phyloP scores from a whole-genome alignment of 2,888 invertebrate genomes.

The Lithophane leautieri region DNA sequence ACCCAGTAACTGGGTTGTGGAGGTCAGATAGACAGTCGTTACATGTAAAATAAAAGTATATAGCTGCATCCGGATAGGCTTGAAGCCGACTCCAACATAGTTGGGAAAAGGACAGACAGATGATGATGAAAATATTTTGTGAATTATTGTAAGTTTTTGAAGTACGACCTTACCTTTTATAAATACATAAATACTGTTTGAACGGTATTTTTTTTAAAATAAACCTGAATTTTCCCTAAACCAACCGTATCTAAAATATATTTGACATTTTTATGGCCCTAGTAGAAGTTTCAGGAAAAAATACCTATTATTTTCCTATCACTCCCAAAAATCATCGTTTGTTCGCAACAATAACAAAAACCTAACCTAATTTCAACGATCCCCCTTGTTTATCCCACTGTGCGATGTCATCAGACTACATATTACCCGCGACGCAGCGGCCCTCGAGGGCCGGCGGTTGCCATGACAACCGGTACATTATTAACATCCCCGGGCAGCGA shows the following conservation, averaged over 20 bases:
- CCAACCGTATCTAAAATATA: neutral
- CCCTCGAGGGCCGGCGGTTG: constrained; percentile 64
- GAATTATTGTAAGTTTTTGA: neutral
- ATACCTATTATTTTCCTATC: neutral
- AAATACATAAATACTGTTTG: neutral
- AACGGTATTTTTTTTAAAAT: neutral
- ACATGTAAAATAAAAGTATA: neutral
- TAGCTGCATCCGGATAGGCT: neutral
- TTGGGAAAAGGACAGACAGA: too few relatives aligned
- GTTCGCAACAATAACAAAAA: constrained; percentile 47
- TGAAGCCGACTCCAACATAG: neutral
- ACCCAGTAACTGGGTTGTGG: neutral
- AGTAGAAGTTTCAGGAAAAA: neutral
- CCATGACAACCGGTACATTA: constrained; percentile 68
- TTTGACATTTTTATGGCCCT: neutral
- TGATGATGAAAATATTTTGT: too few relatives aligned
- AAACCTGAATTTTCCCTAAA: neutral
- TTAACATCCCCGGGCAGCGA: constrained; percentile 59
- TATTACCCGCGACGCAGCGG: constrained; percentile 41
- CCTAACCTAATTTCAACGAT: constrained; percentile 43
- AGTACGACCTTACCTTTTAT: neutral
- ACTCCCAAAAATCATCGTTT: neutral
- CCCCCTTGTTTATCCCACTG: constrained; percentile 40
- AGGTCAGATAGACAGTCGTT: neutral
- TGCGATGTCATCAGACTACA: constrained; percentile 61